Conservation (phyloP, 37 sponge, comb jelly and placozoan genomes). For the Hexactinellida sp. region DNA sequence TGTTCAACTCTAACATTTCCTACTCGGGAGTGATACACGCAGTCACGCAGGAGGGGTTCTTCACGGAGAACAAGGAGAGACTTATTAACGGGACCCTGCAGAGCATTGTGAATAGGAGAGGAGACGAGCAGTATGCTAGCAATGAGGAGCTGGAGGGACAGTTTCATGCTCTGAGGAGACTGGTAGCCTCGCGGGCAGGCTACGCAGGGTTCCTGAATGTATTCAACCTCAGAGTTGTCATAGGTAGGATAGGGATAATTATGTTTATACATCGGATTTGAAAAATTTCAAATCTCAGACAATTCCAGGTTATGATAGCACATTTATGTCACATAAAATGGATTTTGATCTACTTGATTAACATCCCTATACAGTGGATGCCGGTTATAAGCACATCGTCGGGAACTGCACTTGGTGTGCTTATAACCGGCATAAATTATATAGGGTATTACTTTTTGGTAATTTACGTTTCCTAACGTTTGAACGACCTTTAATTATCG, state of each 20-base stretch:
- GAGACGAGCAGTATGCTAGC: constrained; percentile 35
- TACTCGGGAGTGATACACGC: constrained; percentile 96
- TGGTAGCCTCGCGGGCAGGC: constrained; percentile 95
- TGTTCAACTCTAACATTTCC: constrained; percentile 84
- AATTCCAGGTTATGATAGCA: not conserved
- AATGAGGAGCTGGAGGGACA: constrained; percentile 78
- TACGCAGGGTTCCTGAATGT: constrained; percentile 79
- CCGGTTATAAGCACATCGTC: too few species aligned
- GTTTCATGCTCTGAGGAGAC: constrained; percentile 89
- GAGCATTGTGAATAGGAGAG: constrained; percentile 19
- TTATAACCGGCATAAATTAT: too few species aligned
- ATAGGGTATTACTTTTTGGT: too few species aligned
- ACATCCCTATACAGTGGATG: too few species aligned
- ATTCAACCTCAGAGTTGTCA: constrained; percentile 45
- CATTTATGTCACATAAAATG: not conserved
- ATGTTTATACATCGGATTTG: not conserved
- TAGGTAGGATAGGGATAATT: not conserved
- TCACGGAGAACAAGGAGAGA: constrained; percentile 97
- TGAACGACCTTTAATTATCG: too few species aligned
- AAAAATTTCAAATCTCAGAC: not conserved
- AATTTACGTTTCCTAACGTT: too few species aligned
- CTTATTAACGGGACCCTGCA: constrained; percentile 69
- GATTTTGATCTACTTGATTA: too few species aligned
- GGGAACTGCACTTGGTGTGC: too few species aligned
- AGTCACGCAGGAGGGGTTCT: constrained; percentile 88